Conservation (phyloP, 2,888 invertebrate species). For the Polydrusus pterygomalis region DNA sequence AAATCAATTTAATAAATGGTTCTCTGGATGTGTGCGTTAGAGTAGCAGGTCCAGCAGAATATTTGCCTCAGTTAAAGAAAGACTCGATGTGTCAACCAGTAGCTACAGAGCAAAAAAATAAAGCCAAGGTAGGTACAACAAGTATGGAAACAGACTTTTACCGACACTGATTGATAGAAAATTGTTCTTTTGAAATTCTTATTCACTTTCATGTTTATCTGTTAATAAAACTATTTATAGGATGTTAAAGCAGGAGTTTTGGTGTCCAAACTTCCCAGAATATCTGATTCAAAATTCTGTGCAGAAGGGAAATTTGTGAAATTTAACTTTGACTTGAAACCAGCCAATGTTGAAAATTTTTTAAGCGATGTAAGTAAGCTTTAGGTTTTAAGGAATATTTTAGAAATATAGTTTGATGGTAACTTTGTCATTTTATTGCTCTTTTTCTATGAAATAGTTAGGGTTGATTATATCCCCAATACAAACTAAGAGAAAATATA, state of each 20-base stretch:
- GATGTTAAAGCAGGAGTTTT: conserved; percentile 34
- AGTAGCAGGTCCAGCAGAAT: conserved; percentile 45
- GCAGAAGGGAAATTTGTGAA: conserved; percentile 37
- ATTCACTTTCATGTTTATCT: no score
- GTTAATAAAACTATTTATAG: conserved; percentile 15
- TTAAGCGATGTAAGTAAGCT: conserved; percentile 48
- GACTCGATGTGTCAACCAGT: conserved; percentile 30
- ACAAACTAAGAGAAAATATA: no score
- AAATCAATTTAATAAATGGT: background rate
- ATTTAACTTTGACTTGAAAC: conserved; percentile 33
- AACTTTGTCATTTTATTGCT: no score
- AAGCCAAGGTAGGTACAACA: conserved; percentile 26
- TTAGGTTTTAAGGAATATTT: background rate
- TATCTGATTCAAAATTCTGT: conserved; percentile 35
- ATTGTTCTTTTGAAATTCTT: no score
- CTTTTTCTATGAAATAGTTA: no score
- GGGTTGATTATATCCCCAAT: no score
- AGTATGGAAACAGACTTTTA: no score
- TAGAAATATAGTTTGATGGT: no score
- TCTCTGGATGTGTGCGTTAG: conserved; percentile 46
- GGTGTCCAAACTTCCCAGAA: conserved; percentile 38
- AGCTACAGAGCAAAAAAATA: background rate
- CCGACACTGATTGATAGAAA: no score
- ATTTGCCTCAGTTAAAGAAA: conserved; percentile 37
- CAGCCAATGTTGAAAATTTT: conserved; percentile 35